Evolutionary conservation across 2,797 vertebrate genomes (phyloP), one percentile per base, ranked within the genome.

Genomic region (Chelon labrosus): DNA sequence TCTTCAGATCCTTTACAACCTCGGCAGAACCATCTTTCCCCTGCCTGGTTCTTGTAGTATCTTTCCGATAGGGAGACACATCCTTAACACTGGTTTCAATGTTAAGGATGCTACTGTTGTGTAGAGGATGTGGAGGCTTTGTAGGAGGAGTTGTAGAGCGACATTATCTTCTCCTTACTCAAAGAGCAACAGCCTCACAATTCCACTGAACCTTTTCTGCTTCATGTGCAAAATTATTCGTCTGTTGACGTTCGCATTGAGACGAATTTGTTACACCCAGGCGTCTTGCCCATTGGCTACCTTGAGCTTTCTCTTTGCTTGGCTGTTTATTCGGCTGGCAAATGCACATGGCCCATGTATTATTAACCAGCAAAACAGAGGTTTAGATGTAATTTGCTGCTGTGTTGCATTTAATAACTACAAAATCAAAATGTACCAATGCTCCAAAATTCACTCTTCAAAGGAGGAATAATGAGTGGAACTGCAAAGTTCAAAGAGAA

Each of bases 401-500:
- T 89, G 86, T 91, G 89, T 90, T 92, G 87, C 91, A 89, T 93
- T 93, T 93, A 94, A 92, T 94, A 93, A 93, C 80, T 89, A 77
- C 92, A 90, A 92, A 93, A 94, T 93, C 91, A 90, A 92, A 93
- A 89, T 73, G 85, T 90, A 88, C 86, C 85, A 85, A 83, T 89
- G 87, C 89, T 92, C 85, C 77, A 85, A 85, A 89, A 87, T 91
- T 77, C 88, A 74, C 82, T 91, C 93, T 95, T 94, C 93, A 94
- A 94, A 94, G 93, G 86, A 84, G 70, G 70, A 71, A 63, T 94
- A 95, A 94, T 94, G 91, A 94, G 89, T 78, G 70, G 80, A 84
- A 87, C 89, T 57, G 83, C 75, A 83, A 77, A 92, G 93, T 94
- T 95, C 93, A 95, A 94, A 95, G 91, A 89, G 93, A 95, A 93